Conservation (phyloP, 2,797 vertebrate genomes). For the Helarctos malayanus region DNA sequence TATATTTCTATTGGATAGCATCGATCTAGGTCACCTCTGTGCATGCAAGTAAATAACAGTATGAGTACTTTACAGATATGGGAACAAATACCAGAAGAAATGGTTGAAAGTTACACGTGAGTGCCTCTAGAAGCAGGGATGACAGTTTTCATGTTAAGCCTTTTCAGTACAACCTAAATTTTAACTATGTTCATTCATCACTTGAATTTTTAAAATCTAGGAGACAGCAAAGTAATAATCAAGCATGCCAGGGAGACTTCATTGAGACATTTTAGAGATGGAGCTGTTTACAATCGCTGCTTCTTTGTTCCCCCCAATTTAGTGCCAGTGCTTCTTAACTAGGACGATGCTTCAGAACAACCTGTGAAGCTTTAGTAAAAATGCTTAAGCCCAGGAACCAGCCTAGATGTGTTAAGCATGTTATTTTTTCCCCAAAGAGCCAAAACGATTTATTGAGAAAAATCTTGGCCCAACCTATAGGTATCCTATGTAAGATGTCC, state of each 20-base stretch:
- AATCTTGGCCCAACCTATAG: neutral
- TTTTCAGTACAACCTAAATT: neutral
- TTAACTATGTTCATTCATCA: neutral
- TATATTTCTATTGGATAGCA: neutral
- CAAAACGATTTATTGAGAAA: neutral
- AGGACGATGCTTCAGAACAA: neutral
- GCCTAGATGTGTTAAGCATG: neutral
- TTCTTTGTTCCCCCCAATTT: neutral
- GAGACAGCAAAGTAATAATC: neutral
- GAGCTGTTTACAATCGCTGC: neutral
- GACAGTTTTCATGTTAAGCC: neutral
- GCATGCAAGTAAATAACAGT: neutral
- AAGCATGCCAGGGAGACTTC: neutral
- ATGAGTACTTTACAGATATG: neutral
- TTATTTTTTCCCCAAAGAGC: neutral
- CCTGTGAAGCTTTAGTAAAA: neutral
- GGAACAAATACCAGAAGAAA: neutral
- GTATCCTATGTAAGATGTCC: neutral
- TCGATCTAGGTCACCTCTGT: neutral
- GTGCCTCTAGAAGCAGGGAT: neutral
- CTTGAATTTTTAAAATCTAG: neutral
- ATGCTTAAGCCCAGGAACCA: neutral
- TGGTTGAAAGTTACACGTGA: neutral
- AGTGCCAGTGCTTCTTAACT: neutral
- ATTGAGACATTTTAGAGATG: neutral